These are phyloP conservation scores for Sitophilus oryzae DNA, from an alignment of 1,140 invertebrate genomes.

Conservation along the genomic window DNA sequence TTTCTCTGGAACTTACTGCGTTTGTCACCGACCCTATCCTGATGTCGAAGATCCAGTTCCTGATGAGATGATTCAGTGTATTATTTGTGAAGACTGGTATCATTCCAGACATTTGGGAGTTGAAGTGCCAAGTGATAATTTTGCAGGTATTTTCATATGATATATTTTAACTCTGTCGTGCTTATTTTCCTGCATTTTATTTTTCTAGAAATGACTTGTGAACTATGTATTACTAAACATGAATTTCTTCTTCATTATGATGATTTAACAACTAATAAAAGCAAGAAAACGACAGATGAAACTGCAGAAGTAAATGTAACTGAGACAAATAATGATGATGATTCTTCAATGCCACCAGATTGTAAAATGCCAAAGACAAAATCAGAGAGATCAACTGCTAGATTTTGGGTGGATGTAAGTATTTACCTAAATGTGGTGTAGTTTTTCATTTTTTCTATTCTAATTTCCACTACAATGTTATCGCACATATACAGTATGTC, in stretches of 20 bases:
- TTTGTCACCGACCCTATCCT: conserved; percentile 90
- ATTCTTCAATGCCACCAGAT: conserved; percentile 2
- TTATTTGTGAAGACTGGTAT: conserved; percentile 97
- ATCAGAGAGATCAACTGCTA: conserved; percentile 40
- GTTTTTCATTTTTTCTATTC: no score
- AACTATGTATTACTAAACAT: conserved; percentile 64
- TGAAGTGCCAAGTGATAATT: conserved; percentile 49
- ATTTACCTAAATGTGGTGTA: background rate
- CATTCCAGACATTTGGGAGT: conserved; percentile 76
- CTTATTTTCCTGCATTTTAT: background rate
- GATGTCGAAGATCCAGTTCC: conserved; percentile 73
- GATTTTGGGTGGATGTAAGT: conserved; percentile 58
- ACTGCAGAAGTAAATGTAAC: conserved; percentile 21
- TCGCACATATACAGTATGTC: no score
- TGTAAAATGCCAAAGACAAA: conserved; percentile 39
- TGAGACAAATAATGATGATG: conserved; percentile 7
- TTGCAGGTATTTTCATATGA: conserved; percentile 35
- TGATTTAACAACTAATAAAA: conserved; percentile 38
- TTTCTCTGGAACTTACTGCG: conserved; percentile 89
- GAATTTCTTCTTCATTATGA: conserved; percentile 71
- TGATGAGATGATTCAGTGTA: conserved; percentile 96
- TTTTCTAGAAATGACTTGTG: conserved; percentile 77
- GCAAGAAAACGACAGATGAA: conserved; percentile 13
- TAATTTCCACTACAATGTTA: no score
- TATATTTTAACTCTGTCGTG: background rate